Evolutionary conservation across 1,140 invertebrate species (phyloP), one percentile per base, ranked within the genome.

Genomic region (Drosophila funebris): DNA sequence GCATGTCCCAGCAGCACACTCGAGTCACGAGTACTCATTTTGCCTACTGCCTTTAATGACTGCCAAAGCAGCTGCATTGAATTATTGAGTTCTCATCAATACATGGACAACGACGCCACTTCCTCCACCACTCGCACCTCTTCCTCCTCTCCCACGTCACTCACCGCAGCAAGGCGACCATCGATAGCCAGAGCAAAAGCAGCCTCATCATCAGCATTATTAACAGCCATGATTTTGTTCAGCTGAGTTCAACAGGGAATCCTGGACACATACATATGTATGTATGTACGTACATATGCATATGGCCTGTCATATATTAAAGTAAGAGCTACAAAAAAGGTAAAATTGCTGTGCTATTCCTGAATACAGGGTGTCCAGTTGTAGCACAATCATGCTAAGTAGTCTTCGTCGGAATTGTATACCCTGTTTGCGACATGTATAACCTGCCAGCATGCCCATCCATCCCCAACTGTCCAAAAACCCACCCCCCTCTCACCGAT

Each of bases 41-140:
- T 57, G 18, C 36, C 57, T 33, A 33, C 29, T 69, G 52, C 53
- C 54, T 54, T 73, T 57, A 67, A 64, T 44, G 60, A 43, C 22
- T 67, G 71, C 37, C 67, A 46, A 50, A 57, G 62, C 53, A 67
- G 62, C 62, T 58, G 53, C 54, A 67, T 67, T 77, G 61, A 84
- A 81, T 84, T 81, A 85, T 81, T 85, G 66, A 81, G 56, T 67
- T 61, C 48, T 48, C 46, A 67, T 84, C 67, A 72, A 85, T 77
- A 70, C 43, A 48, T 24, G 43, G 39, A 31, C 22, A 46, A 16
- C 29, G 56, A 37, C n/a, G n/a, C n/a, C n/a, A n/a, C n/a, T 46
- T 63, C 46, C 6, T 11, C 44, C 8, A 7, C 9, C 8, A 14
- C 18, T 20, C 16, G 7, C 16, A 14, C 9, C 6, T 6, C 1